These are phyloP conservation scores for Geopemphigus sp. DNA, from an alignment of 1,140 invertebrate genomes.

Conservation along the genomic window DNA sequence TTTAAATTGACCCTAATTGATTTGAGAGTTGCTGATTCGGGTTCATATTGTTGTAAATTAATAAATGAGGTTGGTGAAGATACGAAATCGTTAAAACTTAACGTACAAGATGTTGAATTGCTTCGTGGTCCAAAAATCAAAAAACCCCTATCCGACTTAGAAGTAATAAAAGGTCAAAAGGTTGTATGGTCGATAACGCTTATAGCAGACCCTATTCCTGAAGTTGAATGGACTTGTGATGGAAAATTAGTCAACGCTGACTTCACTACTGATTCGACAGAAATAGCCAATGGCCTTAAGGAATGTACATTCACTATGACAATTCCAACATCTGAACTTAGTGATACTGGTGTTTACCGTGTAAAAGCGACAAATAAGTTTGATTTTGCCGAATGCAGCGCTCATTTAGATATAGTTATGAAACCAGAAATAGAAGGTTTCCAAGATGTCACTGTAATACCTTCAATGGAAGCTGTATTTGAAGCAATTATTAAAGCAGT, in stretches of 20 bases:
- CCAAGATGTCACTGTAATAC: slow-evolving; percentile 69
- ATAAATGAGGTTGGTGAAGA: slow-evolving; percentile 74
- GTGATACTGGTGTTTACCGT: slow-evolving; percentile 78
- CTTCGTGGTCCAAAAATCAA: slow-evolving; percentile 74
- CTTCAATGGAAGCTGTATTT: slow-evolving; percentile 70
- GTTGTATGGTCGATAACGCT: slow-evolving; percentile 74
- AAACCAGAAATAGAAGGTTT: slow-evolving; percentile 73
- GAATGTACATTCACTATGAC: slow-evolving; percentile 71
- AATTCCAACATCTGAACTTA: slow-evolving; percentile 66
- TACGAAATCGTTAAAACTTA: slow-evolving; percentile 67
- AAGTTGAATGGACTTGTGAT: slow-evolving; percentile 61
- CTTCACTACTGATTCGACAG: slow-evolving; percentile 61
- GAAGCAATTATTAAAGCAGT: slow-evolving; percentile 71
- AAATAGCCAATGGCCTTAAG: slow-evolving; percentile 70
- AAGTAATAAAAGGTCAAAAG: slow-evolving; percentile 68
- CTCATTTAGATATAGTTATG: slow-evolving; percentile 69
- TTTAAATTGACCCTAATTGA: slow-evolving; percentile 69
- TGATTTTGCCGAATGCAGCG: slow-evolving; percentile 67
- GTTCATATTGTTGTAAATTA: slow-evolving; percentile 72
- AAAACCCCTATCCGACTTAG: slow-evolving; percentile 65
- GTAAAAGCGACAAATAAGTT: slow-evolving; percentile 76
- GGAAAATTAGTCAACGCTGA: slow-evolving; percentile 57
- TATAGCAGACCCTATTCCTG: slow-evolving; percentile 74
- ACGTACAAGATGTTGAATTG: slow-evolving; percentile 72
- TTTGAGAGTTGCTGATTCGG: slow-evolving; percentile 69